A percentile compares a stretch with the other conserved stretches of the same genome.
Evolutionary conservation across 1,140 invertebrate species (phyloP).

Genomic region (Procambarus virginalis): DNA sequence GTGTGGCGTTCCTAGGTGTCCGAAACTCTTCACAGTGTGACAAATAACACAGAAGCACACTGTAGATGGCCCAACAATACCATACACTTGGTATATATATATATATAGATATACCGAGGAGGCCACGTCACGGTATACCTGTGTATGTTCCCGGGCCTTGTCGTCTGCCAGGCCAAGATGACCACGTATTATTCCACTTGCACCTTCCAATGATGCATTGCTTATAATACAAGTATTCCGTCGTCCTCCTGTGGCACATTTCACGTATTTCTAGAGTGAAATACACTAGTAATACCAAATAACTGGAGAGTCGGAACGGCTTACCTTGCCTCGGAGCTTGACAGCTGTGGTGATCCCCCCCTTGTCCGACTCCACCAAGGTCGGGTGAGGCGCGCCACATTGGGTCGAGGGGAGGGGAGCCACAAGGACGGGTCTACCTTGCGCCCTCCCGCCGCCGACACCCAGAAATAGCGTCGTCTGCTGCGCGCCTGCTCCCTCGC

Average conservation of each 20-base stretch:
- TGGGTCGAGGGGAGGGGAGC: not conserved
- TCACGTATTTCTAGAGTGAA: not conserved
- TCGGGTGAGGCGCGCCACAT: conserved; percentile 21
- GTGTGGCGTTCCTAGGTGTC: not conserved
- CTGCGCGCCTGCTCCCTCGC: conserved; percentile 46
- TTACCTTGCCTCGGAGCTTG: conserved; percentile 55
- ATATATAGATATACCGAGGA: not conserved
- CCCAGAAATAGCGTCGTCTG: conserved; percentile 62
- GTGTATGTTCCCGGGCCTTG: not conserved
- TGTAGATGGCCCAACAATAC: too few relatives aligned
- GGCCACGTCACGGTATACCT: not conserved
- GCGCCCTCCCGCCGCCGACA: not conserved
- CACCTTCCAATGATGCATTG: not conserved
- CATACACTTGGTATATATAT: not conserved
- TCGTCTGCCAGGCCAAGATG: not conserved
- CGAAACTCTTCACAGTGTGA: not conserved
- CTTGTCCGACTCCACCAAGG: conserved; percentile 63
- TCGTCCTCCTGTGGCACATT: not conserved
- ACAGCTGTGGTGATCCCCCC: conserved; percentile 53
- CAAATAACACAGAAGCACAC: too few relatives aligned
- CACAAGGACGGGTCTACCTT: conserved; percentile 39
- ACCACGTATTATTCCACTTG: not conserved
- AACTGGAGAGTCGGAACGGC: conserved; percentile 14
- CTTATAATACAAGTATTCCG: not conserved
- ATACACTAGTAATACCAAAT: not conserved